phyloP scores from a whole-genome alignment of 1,140 invertebrate genomes.

The Atta texana region DNA sequence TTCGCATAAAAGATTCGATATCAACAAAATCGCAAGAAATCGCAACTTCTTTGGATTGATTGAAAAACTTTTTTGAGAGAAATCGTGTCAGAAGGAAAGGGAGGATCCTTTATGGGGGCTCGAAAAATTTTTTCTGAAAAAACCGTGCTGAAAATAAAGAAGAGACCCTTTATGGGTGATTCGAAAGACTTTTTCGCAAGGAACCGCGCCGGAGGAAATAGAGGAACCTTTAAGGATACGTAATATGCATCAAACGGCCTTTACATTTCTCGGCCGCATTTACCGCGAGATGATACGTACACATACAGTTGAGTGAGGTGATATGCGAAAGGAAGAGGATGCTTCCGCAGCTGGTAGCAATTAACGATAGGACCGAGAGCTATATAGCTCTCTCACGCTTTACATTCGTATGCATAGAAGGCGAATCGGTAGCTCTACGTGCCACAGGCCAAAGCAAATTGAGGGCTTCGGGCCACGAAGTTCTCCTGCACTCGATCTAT shows the following conservation, averaged over 20 bases:
- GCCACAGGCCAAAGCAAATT: slow-evolving; percentile 62
- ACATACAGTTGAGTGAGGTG: slow-evolving; percentile 34
- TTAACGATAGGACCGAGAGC: slow-evolving; percentile 51
- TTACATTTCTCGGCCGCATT: slow-evolving; percentile 50
- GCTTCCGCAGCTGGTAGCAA: slow-evolving; percentile 66
- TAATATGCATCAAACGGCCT: slow-evolving; percentile 46
- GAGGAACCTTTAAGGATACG: slow-evolving; percentile 13
- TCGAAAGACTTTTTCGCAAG: too few relatives aligned
- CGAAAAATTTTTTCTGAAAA: too few relatives aligned
- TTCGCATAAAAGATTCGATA: too few relatives aligned
- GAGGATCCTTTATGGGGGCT: too few relatives aligned
- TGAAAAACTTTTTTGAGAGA: too few relatives aligned
- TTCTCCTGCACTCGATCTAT: slow-evolving; percentile 61
- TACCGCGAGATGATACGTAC: slow-evolving; percentile 60
- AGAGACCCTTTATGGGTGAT: too few relatives aligned
- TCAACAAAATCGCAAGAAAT: too few relatives aligned
- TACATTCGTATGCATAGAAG: slow-evolving; percentile 71
- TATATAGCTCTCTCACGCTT: slow-evolving; percentile 53
- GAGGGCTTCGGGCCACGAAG: slow-evolving; percentile 51
- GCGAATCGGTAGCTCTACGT: slow-evolving; percentile 64
- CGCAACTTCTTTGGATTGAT: too few relatives aligned
- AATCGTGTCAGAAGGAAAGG: too few relatives aligned
- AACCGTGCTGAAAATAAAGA: too few relatives aligned
- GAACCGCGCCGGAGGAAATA: too few relatives aligned
- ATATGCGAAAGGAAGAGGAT: slow-evolving; percentile 33